Evolutionary conservation across 2,888 invertebrate genomes (phyloP).

Genomic region (Chymomyza fuscimana): DNA sequence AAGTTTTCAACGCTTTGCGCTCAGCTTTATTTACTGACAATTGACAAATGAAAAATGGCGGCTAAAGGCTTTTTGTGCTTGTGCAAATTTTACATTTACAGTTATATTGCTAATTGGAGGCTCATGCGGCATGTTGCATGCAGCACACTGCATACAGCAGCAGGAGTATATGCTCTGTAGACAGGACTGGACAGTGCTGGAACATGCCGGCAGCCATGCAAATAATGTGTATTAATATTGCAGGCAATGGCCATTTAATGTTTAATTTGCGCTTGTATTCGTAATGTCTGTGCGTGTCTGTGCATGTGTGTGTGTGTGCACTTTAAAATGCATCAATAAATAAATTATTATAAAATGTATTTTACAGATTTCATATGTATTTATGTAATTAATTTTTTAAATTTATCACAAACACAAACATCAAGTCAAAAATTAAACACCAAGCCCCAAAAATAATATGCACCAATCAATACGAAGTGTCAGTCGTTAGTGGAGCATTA

Average conservation of each 20-base stretch:
- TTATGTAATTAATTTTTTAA: slow-evolving; percentile 79
- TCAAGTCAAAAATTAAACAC: slow-evolving; percentile 33
- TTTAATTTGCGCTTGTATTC: slow-evolving; percentile 53
- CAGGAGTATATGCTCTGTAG: neutral
- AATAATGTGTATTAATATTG: slow-evolving; percentile 68
- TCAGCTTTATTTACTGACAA: slow-evolving; percentile 34
- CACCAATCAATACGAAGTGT: slow-evolving; percentile 56
- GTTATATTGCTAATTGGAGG: slow-evolving; percentile 71
- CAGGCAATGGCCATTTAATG: slow-evolving; percentile 70
- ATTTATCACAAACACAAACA: slow-evolving; percentile 75
- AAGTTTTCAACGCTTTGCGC: neutral
- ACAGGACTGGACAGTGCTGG: neutral
- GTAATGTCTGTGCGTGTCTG: slow-evolving; percentile 18
- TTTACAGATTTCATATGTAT: slow-evolving; percentile 75
- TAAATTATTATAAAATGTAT: slow-evolving; percentile 78
- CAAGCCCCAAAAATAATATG: neutral
- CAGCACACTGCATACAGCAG: neutral
- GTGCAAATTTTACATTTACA: slow-evolving; percentile 73
- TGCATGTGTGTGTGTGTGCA: slow-evolving; percentile 30
- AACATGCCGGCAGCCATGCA: slow-evolving; percentile 34
- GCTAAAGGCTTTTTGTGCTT: slow-evolving; percentile 63
- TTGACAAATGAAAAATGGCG: slow-evolving; percentile 71
- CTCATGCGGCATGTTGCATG: slow-evolving; percentile 60
- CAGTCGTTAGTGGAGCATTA: slow-evolving; percentile 67
- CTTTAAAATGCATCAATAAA: slow-evolving; percentile 75